Conservation (phyloP, 2,888 invertebrate species). For the Cistogaster globosa region DNA sequence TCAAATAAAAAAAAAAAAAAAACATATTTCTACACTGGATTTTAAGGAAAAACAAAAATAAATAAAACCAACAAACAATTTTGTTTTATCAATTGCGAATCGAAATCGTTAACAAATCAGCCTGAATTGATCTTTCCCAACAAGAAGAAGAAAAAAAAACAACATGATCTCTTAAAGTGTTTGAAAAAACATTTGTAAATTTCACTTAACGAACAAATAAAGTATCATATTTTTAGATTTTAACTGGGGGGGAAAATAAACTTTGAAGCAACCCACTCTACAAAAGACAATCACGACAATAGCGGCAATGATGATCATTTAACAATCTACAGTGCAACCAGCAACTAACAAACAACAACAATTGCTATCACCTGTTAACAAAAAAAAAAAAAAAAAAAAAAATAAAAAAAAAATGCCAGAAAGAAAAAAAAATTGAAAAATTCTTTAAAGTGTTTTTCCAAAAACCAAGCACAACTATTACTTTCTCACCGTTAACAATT, state of each 20-base stretch:
- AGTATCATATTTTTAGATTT: slow-evolving; percentile 62
- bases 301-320: slow-evolving; percentile 27
- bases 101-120: slow-evolving; percentile 30
- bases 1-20: too few species aligned
- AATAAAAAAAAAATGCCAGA: background rate
- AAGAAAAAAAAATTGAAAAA: background rate
- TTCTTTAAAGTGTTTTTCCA: slow-evolving; percentile 47
- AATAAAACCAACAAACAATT: slow-evolving; percentile 1
- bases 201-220: slow-evolving; percentile 68
- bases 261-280: slow-evolving; percentile 58
- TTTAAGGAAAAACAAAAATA: too few species aligned
- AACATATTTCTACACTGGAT: too few species aligned
- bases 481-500: slow-evolving; percentile 59
- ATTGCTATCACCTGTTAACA: slow-evolving; percentile 65
- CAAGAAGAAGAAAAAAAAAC: background rate
- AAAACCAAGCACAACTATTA: background rate
- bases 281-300: slow-evolving; percentile 61
- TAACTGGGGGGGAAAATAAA: slow-evolving; percentile 8
- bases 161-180: slow-evolving; percentile 51
- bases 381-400: background rate
- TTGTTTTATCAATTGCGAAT: slow-evolving; percentile 19
- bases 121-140: slow-evolving; percentile 28
- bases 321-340: slow-evolving; percentile 16
- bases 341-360: slow-evolving; percentile 22
- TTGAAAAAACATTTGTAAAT: slow-evolving; percentile 68